phyloP scores from a whole-genome alignment of 2,113 vertebrate genomes.

The Numida meleagris region DNA sequence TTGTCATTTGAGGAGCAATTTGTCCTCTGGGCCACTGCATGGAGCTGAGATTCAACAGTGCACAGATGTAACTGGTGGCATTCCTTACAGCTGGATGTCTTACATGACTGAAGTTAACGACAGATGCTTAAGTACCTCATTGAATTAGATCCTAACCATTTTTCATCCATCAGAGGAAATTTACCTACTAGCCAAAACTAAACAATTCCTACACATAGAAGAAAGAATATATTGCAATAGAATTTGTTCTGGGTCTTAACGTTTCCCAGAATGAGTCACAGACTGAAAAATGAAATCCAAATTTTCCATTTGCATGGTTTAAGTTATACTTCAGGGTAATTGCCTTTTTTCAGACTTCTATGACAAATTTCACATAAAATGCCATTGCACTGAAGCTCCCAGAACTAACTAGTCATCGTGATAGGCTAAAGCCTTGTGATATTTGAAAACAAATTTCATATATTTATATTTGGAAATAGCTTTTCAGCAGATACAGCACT shows the following conservation, averaged over 20 bases:
- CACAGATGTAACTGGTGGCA: neutral
- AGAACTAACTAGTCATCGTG: neutral
- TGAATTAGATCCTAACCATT: neutral
- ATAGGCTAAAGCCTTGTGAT: neutral
- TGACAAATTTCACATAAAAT: neutral
- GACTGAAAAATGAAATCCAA: neutral
- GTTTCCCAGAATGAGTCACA: neutral
- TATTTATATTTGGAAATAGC: neutral
- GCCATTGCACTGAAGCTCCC: neutral
- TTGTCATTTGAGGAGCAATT: accelerated
- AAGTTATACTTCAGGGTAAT: neutral
- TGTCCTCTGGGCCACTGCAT: neutral
- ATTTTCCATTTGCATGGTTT: neutral
- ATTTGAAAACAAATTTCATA: neutral
- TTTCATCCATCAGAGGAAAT: neutral
- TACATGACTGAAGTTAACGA: neutral
- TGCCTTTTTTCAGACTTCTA: neutral
- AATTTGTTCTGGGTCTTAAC: neutral
- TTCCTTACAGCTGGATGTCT: neutral
- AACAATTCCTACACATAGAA: neutral
- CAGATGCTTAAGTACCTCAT: neutral
- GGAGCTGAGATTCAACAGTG: neutral
- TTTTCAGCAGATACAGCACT: neutral
- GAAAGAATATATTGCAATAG: neutral
- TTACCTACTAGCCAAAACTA: neutral